Evolutionary conservation across 2,888 invertebrate genomes (phyloP), one percentile per base, ranked within the genome.

Genomic region (Drosophila subsilvestris): DNA sequence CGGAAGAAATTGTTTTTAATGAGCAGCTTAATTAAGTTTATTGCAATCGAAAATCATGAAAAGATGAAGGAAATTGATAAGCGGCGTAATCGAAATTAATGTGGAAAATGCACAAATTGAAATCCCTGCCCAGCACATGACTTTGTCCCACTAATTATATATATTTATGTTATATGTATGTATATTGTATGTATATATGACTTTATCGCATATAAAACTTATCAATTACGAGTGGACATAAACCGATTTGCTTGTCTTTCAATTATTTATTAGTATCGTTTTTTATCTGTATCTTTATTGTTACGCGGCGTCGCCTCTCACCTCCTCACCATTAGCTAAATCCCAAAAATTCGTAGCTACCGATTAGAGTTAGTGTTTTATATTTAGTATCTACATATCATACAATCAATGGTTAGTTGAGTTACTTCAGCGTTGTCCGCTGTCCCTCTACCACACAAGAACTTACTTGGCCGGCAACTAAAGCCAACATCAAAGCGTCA

Each of bases 401-500:
- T 88, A 88, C 84, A 84, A 43, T 56, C 51, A 48, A 53, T 48
- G 25, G 25, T 48, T 63, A 45, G 48, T 57, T 61, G 59, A 50
- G 49, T 63, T 20, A 48, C 53, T 59, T 50, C 55, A 43, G 53
- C 50, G 43, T 44, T 47, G 20, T 9, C 37, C n/a, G 43, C 27
- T n/a, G n/a, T n/a, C 37, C 25, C 10, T 32, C n/a, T 22, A n/a
- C 18, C 14, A 5, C 20, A 43, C 27, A 44, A 22, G 25, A 56
- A 48, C 77, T 69, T 65, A 79, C 56, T 62, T 67, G 56, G 50
- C 72, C 72, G 81, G 55, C 56, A 74, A 68, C 55, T 78, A 72
- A 51, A 54, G 77, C 73, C 75, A 81, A 80, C 79, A 90, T 87
- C 91, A 91, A 88, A 91, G 92, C 48, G 90, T 88, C 63, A 81